Evolutionary conservation across 2,888 invertebrate genomes (phyloP), one percentile per base, ranked within the genome.

Genomic region (Serripes groenlandicus): DNA sequence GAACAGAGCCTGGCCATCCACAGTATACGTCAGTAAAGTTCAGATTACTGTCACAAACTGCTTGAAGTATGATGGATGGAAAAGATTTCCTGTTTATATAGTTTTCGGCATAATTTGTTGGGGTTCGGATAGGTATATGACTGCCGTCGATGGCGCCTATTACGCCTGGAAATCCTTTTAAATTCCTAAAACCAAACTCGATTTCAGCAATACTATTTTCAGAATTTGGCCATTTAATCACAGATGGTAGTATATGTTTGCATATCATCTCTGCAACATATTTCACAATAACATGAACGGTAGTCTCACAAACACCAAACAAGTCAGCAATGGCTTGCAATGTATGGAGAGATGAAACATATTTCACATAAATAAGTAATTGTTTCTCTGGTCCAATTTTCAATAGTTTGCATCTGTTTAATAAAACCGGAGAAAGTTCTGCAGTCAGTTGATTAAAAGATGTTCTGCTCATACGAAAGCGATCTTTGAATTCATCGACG

Each of bases 1-100:
- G 86, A 18, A 54, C 62, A 52, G 76, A 81, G 28, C 86, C 86
- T 35, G 79, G 83, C 70, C 68, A 83, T 37, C 83, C 76, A n/a
- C 56, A n/a, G 42, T 56, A 77, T 26, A 76, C 66, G 58, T 83
- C 37, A 30, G 54, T 54, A 23, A 78, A 75, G 21, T 52, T 74
- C 66, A 78, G 30, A 32, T 66, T 75, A 37, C 42, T 32, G 73
- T 79, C 76, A 69, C 76, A 79, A 52, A 80, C 80, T 35, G 77
- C 80, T 66, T 84, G 80, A 18, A 84, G 37, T 32, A 74, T 70
- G 7, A 79, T 26, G 1, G 77, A 80, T 9, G 72, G 77, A 62
- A 77, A 83, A n/a, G 32, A 28, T 54, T 83, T 77, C 23, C 83
- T 71, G 62, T 80, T 77, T 26, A 83, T 66, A 60, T 80, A 77